These are phyloP conservation scores for Sarcophilus harrisii DNA, from an alignment of 2,797 vertebrate genomes.

Conservation along the genomic window DNA sequence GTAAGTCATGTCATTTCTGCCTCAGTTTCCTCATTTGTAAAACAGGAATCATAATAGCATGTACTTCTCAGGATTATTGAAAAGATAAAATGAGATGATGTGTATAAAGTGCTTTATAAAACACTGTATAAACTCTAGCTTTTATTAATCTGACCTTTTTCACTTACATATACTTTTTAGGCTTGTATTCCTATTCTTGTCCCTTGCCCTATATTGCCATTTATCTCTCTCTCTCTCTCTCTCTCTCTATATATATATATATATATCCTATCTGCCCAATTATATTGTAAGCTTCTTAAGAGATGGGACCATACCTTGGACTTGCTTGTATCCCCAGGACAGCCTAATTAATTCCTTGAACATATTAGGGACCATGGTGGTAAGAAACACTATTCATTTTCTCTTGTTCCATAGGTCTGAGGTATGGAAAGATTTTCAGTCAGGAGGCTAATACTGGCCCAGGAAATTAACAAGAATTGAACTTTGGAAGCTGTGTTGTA, in stretches of 20 bases:
- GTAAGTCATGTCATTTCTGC: not conserved
- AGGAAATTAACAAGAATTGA: slow-evolving; percentile 14
- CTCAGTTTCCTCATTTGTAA: not conserved
- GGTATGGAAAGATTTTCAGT: not conserved
- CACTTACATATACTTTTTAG: not conserved
- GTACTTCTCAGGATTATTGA: not conserved
- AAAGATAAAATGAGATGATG: not conserved
- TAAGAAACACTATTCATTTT: not conserved
- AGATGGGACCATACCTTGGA: not conserved
- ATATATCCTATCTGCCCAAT: not conserved
- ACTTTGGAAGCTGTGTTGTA: slow-evolving; percentile 16
- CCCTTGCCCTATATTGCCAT: not conserved
- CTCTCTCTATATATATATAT: not conserved
- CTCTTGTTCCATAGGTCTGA: slow-evolving; percentile 34
- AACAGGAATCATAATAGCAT: not conserved
- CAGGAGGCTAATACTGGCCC: slow-evolving; percentile 33
- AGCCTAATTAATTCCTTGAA: slow-evolving; percentile 31
- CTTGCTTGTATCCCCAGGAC: not conserved
- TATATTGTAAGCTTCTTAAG: not conserved
- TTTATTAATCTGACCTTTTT: not conserved
- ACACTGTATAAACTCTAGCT: not conserved
- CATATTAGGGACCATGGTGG: not conserved
- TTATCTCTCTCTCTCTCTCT: not conserved
- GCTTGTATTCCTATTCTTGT: no score
- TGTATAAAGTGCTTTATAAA: not conserved